A percentile compares a stretch with the other conserved stretches of the same genome.
phyloP scores from a whole-genome alignment of 64 coral and sea anemone genomes.

The Platygyra sinensis region DNA sequence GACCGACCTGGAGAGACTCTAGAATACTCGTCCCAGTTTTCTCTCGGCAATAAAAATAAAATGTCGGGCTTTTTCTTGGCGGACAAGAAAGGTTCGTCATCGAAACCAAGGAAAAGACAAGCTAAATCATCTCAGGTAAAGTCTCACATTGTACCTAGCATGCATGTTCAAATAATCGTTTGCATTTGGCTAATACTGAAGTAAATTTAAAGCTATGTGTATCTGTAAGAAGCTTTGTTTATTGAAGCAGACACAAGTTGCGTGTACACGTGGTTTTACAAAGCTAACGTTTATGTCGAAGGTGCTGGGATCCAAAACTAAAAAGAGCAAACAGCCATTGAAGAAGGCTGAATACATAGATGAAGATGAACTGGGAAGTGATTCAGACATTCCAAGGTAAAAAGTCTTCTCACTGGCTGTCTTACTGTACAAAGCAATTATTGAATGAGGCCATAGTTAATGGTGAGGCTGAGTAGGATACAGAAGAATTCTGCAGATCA shows the following conservation, averaged over 20 bases:
- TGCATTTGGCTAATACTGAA: not conserved
- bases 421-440: too few relatives aligned
- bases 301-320: not conserved
- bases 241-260: too few relatives aligned
- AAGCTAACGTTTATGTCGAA: not conserved
- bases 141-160: not conserved
- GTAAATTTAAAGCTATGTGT: not conserved
- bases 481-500: too few relatives aligned
- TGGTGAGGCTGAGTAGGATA: too few relatives aligned
- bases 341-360: conserved; percentile 25
- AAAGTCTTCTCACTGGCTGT: too few relatives aligned
- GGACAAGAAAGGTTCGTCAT: conserved; percentile 28
- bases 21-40: not conserved
- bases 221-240: not conserved
- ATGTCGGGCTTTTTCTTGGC: conserved; percentile 69
- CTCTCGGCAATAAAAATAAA: not conserved
- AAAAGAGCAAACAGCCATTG: conserved; percentile 1
- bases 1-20: not conserved
- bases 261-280: not conserved
- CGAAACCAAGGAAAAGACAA: conserved; percentile 31
- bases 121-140: conserved; percentile 33
- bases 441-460: too few relatives aligned
- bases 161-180: not conserved
- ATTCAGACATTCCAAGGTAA: conserved; percentile 76
- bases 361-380: conserved; percentile 75